A percentile compares a stretch with the other conserved stretches of the same genome.
Evolutionary conservation across 2,888 invertebrate genomes (phyloP).

Genomic region (Caenorhabditis sp.): DNA sequence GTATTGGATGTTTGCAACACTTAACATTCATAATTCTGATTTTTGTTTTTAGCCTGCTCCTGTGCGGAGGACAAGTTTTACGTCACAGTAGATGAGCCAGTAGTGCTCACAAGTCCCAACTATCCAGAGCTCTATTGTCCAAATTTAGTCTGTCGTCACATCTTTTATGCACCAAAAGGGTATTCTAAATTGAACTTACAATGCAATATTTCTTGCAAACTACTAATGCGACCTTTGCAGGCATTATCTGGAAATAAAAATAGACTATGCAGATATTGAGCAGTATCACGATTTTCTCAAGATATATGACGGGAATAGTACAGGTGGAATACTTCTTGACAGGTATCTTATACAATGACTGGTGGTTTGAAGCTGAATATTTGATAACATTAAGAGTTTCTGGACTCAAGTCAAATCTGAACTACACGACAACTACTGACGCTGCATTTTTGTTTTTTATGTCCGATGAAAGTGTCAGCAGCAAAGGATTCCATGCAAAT

Average conservation of each 20-base stretch:
- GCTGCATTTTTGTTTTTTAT: constrained; percentile 8
- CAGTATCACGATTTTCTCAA: constrained; percentile 35
- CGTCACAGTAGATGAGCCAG: neutral
- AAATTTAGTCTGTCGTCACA: constrained; percentile 33
- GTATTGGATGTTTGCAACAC: constrained; percentile 11
- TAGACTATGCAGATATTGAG: constrained; percentile 31
- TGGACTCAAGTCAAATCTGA: neutral
- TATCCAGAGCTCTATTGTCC: constrained; percentile 37
- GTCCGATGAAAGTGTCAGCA: constrained; percentile 25
- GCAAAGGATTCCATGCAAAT: constrained; percentile 38
- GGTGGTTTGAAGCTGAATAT: too few species aligned
- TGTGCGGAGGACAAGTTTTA: neutral
- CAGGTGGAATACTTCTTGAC: neutral
- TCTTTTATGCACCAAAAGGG: constrained; percentile 31
- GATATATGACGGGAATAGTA: constrained; percentile 39
- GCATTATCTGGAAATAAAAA: constrained; percentile 9
- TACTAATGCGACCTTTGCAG: constrained; percentile 6
- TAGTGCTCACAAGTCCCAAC: constrained; percentile 31
- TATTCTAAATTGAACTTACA: neutral
- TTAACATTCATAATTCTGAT: neutral
- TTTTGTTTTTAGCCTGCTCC: constrained; percentile 13
- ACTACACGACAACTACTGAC: constrained; percentile 8
- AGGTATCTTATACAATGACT: constrained; percentile 16
- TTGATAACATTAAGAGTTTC: constrained; percentile 3
- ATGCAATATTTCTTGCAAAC: neutral